These are phyloP conservation scores for Erannis defoliaria DNA, from an alignment of 2,888 invertebrate genomes.

Conservation along the genomic window DNA sequence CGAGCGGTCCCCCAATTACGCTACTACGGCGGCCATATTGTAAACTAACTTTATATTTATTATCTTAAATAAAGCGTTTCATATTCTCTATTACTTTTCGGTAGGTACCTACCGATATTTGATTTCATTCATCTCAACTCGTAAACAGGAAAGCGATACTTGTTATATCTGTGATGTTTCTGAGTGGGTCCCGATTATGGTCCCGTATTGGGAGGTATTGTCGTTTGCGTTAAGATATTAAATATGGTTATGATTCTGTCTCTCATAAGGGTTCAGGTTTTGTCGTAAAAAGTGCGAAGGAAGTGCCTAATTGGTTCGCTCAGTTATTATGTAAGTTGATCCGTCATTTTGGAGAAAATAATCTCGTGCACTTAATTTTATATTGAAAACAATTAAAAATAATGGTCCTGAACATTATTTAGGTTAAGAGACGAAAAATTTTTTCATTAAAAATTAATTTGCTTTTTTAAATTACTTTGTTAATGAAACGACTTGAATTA, in stretches of 20 bases:
- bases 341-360: slow-evolving; percentile 24
- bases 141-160: slow-evolving; percentile 10
- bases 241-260: slow-evolving; percentile 52
- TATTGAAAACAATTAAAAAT: slow-evolving; percentile 19
- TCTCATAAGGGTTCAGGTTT: slow-evolving; percentile 52
- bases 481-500: background rate
- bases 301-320: slow-evolving; percentile 44
- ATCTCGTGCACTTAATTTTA: slow-evolving; percentile 17
- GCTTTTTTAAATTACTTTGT: slow-evolving; percentile 16
- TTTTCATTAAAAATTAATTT: slow-evolving; percentile 5
- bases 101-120: too few relatives aligned
- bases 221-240: slow-evolving; percentile 51
- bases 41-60: too few relatives aligned
- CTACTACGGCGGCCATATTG: too few relatives aligned
- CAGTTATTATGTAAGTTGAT: slow-evolving; percentile 43
- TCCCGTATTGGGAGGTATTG: slow-evolving; percentile 57
- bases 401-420: background rate
- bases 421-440: background rate
- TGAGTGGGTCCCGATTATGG: slow-evolving; percentile 37
- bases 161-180: slow-evolving; percentile 12
- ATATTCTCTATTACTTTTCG: too few relatives aligned
- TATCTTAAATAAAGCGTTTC: too few relatives aligned
- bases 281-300: slow-evolving; percentile 50
- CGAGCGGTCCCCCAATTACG: too few relatives aligned
- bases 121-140: slow-evolving; percentile 5